Percentiles rank a stretch among this genome's conserved stretches.
Conservation (phyloP, 2,797 vertebrate species). For the Gobio occitaniae region DNA sequence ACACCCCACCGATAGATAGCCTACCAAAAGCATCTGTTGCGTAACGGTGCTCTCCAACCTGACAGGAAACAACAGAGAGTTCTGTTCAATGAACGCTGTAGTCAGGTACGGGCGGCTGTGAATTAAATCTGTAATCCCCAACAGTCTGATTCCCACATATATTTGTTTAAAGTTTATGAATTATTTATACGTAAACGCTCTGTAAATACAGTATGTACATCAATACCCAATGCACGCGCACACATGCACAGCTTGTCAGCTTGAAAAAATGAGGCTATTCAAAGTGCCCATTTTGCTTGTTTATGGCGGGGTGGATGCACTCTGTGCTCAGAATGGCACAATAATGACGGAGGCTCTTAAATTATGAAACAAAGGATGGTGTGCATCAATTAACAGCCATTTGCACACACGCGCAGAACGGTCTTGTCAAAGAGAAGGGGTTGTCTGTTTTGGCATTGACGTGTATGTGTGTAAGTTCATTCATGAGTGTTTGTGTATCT, state of each 20-base stretch:
- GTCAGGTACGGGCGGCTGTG: background rate
- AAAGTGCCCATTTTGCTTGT: constrained; percentile 53
- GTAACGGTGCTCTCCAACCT: background rate
- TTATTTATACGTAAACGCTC: constrained; percentile 47
- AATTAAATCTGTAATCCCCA: constrained; percentile 27
- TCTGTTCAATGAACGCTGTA: background rate
- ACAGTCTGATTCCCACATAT: constrained; percentile 34
- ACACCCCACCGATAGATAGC: background rate
- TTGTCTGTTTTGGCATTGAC: constrained; percentile 30
- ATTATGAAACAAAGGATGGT: constrained; percentile 75
- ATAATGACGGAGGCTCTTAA: constrained; percentile 76
- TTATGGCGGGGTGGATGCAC: constrained; percentile 50
- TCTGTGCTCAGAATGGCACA: constrained; percentile 69
- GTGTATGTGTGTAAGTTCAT: constrained; percentile 16
- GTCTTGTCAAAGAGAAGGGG: constrained; percentile 32
- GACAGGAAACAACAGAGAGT: background rate
- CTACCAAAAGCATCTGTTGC: constrained; percentile 8
- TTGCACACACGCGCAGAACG: constrained; percentile 56
- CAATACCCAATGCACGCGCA: constrained; percentile 33
- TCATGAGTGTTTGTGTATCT: constrained; percentile 20
- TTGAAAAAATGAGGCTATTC: constrained; percentile 48
- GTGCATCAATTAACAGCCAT: constrained; percentile 77
- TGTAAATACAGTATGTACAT: constrained; percentile 50
- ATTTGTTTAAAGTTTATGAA: constrained; percentile 48
- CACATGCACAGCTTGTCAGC: constrained; percentile 39